phyloP scores from a whole-genome alignment of 2,888 invertebrate species.

The Melikaiella ostensackeni region DNA sequence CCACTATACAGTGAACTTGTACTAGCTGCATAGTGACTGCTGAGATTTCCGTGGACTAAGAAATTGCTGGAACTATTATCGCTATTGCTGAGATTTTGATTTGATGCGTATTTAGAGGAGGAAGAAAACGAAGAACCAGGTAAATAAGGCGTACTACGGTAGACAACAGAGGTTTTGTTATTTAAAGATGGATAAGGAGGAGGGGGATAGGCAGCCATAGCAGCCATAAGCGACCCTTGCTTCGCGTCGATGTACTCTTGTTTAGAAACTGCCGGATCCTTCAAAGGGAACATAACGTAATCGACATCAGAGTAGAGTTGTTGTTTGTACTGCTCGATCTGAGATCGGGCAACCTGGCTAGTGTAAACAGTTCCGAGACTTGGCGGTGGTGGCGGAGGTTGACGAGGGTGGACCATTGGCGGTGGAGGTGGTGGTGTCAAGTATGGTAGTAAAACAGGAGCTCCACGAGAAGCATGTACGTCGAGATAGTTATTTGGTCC shows the following conservation, averaged over 20 bases:
- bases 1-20: conserved; percentile 78
- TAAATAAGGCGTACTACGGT: conserved; percentile 90
- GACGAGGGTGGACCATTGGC: conserved; percentile 77
- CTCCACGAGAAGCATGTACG: conserved; percentile 80
- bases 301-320: conserved; percentile 94
- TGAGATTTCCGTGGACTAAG: conserved; percentile 66
- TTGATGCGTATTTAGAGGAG: conserved; percentile 87
- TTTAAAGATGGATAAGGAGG: conserved; percentile 78
- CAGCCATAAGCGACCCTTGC: conserved; percentile 85
- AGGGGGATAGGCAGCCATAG: conserved; percentile 80
- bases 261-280: conserved; percentile 92
- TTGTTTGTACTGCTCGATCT: conserved; percentile 92
- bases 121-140: conserved; percentile 82
- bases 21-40: conserved; percentile 75
- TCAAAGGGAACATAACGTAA: conserved; percentile 93
- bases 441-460: conserved; percentile 78
- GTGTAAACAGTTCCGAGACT: conserved; percentile 86
- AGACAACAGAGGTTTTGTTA: conserved; percentile 85
- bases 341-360: conserved; percentile 84
- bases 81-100: conserved; percentile 82
- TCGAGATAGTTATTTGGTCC: conserved; percentile 83
- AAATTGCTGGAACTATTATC: conserved; percentile 66
- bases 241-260: conserved; percentile 95
- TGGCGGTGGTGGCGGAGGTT: conserved; percentile 83
- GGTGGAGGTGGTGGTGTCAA: conserved; percentile 84